Base-by-base conservation (phyloP, 2,113 vertebrate genomes). In the Haemorhous mexicanus region DNA sequence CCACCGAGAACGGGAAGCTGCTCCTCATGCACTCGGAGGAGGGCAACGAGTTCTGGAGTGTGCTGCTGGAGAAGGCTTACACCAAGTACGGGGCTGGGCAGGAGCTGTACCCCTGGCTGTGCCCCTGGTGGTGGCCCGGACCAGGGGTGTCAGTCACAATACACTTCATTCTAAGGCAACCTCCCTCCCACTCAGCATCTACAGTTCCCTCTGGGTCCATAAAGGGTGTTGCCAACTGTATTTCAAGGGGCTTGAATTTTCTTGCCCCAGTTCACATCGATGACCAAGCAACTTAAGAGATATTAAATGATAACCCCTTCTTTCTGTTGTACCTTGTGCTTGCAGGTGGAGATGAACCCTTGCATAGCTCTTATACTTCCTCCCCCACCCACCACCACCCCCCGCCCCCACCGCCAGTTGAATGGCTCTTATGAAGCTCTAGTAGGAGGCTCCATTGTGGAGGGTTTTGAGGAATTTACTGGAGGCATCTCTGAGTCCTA, bases 381-480 rank as follows among this genome's bases (percentile, higher is more conserved):
- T n/a, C n/a, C 21, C 32, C 23, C 98, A 39, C 39, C 39, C 39
- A 39, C 10, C 39, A 10, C 39, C 39, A 39, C n/a, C 21, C 32
- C 23, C 28, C 85, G 98, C 39, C 12, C 39, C 39, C 39, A 5
- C 32, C 22, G 27, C 85, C 98, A 98, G 86, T 14, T 99, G 80
- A 98, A 98, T 0, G 98, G 98, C 9, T 98, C 98, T 12, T 98
- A 98, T 0, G 98, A 98, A 89, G 98, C 98, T 84, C 98, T 99
- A 5, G 37, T 96, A 12, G 98, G 98, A 35, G 98, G 98, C 8
- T 97, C 97, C 66, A 97, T 97, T 11, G 74, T 98, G 28, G 98
- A 98, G 58, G 98, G 97, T 11, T 98, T 99, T 91, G 98, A 98
- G 75, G 98, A 98, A 77, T 99, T 98, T 93, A 98, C 98, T 2